phyloP scores from a whole-genome alignment of 2,797 vertebrate species.

The Psittacula echo region DNA sequence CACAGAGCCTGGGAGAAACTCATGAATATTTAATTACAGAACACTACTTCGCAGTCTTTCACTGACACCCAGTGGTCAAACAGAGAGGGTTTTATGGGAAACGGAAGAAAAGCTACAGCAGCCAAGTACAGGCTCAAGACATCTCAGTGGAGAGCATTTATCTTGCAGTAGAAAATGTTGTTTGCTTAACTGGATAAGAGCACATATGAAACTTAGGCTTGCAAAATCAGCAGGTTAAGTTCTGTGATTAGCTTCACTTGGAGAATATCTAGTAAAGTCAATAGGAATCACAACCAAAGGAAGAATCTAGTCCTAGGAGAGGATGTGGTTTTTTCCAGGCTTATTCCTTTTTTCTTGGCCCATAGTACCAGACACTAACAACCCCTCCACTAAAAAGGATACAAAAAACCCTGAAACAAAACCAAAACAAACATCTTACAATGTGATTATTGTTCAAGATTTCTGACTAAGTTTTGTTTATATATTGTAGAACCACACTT shows the following conservation, averaged over 20 bases:
- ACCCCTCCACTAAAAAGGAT: neutral
- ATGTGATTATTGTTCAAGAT: neutral
- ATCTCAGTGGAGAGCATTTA: neutral
- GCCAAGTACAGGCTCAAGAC: neutral
- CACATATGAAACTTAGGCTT: neutral
- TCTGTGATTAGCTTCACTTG: neutral
- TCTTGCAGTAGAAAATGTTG: neutral
- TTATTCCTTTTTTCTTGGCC: neutral
- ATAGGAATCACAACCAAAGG: neutral
- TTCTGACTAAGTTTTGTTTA: conserved; percentile 24
- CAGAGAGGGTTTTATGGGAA: neutral
- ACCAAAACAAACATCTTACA: neutral
- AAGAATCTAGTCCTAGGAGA: neutral
- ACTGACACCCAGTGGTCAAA: conserved; percentile 69
- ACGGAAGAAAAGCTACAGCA: neutral
- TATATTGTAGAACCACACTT: neutral
- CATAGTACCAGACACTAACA: neutral
- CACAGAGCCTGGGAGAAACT: neutral
- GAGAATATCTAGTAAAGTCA: neutral
- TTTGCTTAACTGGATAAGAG: neutral
- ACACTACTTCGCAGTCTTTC: neutral
- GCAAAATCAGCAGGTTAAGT: conserved; percentile 5
- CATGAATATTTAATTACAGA: neutral
- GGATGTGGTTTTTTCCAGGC: neutral
- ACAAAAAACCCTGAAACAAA: neutral